Evolutionary conservation across 2,888 invertebrate genomes (phyloP).

Genomic region (Eristalis arbustorum): DNA sequence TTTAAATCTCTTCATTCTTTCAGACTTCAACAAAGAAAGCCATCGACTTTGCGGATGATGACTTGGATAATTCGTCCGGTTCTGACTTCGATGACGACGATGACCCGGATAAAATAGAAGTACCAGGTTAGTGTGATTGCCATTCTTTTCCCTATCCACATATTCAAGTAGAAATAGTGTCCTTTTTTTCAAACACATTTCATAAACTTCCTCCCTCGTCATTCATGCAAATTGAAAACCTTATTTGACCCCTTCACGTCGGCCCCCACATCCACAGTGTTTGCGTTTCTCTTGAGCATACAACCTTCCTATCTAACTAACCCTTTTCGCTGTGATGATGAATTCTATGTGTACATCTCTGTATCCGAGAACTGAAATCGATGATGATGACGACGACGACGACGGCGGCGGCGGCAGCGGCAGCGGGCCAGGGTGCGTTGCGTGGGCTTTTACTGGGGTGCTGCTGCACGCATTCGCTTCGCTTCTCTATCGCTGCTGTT

Average conservation of each 20-base stretch:
- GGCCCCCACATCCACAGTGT: background rate
- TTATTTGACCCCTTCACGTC: background rate
- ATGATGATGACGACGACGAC: conserved; percentile 30
- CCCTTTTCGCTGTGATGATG: conserved; percentile 19
- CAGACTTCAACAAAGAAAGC: conserved; percentile 75
- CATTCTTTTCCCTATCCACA: background rate
- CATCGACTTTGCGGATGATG: conserved; percentile 78
- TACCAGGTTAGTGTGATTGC: conserved; percentile 86
- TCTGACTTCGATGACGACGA: conserved; percentile 92
- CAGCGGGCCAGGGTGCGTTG: conserved; percentile 41
- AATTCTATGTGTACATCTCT: background rate
- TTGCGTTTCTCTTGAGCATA: conserved; percentile 13
- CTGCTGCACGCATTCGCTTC: conserved; percentile 54
- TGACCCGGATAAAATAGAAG: conserved; percentile 95
- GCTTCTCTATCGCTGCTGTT: conserved; percentile 19
- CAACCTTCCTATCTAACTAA: conserved; percentile 25
- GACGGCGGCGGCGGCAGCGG: too few relatives aligned
- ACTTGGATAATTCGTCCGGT: conserved; percentile 82
- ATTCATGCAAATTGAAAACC: background rate
- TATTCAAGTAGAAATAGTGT: background rate
- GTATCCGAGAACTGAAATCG: conserved; percentile 45
- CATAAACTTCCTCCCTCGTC: background rate
- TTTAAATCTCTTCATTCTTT: conserved; percentile 44
- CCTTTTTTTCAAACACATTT: background rate
- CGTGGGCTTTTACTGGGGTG: conserved; percentile 42